Evolutionary conservation across 1,140 invertebrate species (phyloP).

Genomic region (Glossosoma conforme): DNA sequence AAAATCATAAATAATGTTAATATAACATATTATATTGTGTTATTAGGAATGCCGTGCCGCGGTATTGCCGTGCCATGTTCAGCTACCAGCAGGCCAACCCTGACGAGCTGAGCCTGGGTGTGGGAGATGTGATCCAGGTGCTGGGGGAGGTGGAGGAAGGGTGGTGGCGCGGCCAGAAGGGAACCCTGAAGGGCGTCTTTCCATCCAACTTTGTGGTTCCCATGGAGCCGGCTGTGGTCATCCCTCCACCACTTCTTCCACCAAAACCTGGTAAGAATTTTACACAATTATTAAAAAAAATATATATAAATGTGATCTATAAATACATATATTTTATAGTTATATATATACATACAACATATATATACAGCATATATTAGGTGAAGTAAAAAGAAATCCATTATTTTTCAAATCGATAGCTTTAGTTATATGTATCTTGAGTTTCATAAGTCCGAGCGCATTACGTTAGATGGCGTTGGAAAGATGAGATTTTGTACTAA

Average conservation of each 20-base stretch:
- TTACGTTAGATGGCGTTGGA: too few species aligned
- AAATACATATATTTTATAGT: too few species aligned
- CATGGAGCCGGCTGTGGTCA: conserved; percentile 46
- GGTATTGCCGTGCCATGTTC: conserved; percentile 79
- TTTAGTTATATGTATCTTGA: too few species aligned
- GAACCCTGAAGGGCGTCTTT: conserved; percentile 76
- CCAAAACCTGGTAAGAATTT: conserved; percentile 54
- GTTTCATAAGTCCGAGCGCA: too few species aligned
- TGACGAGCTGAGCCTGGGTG: conserved; percentile 81
- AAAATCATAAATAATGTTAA: not conserved
- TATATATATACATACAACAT: not conserved
- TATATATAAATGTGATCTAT: too few species aligned
- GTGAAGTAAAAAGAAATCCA: too few species aligned
- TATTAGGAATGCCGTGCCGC: conserved; percentile 48
- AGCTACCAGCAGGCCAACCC: conserved; percentile 88
- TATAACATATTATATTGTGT: conserved; percentile 11
- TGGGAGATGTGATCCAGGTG: conserved; percentile 84
- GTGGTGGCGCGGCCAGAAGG: conserved; percentile 80
- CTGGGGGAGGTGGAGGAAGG: conserved; percentile 85
- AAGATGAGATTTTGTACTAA: too few species aligned
- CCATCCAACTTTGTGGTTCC: conserved; percentile 90
- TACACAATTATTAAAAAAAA: too few species aligned
- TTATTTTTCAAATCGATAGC: too few species aligned
- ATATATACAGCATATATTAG: too few species aligned
- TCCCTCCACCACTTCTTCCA: conserved; percentile 52